Conservation (phyloP, 2,797 vertebrate species). For the Muscicapa comitata region DNA sequence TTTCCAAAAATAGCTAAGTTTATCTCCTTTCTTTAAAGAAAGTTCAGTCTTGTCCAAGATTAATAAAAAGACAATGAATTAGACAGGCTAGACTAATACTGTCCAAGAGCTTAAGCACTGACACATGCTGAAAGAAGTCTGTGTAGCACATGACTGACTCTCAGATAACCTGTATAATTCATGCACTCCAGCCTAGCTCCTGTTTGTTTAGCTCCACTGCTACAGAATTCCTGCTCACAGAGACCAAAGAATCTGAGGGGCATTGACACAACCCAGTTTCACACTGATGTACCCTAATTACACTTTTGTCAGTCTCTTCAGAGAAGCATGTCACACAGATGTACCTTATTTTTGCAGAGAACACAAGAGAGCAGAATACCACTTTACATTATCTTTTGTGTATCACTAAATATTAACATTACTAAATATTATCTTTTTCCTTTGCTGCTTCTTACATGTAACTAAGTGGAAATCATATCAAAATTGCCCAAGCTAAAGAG, state of each 20-base stretch:
- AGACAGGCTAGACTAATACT: not conserved
- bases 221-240: not conserved
- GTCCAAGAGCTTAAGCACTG: not conserved
- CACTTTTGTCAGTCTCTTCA: not conserved
- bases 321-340: not conserved
- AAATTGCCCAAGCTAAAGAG: not conserved
- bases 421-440: not conserved
- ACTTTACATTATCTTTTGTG: too few relatives aligned
- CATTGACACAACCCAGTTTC: not conserved
- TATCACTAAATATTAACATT: too few relatives aligned
- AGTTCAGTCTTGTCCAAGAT: not conserved
- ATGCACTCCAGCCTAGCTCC: not conserved
- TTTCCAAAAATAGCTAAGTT: not conserved
- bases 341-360: not conserved
- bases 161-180: not conserved
- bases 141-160: rapidly evolving
- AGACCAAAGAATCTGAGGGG: not conserved
- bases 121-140: not conserved
- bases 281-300: not conserved
- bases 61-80: not conserved
- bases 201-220: not conserved
- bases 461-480: not conserved
- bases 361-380: not conserved
- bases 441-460: not conserved
- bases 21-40: not conserved